Evolutionary conservation across 2,113 vertebrate species (phyloP).

Genomic region (Campylomormyrus tamandua): DNA sequence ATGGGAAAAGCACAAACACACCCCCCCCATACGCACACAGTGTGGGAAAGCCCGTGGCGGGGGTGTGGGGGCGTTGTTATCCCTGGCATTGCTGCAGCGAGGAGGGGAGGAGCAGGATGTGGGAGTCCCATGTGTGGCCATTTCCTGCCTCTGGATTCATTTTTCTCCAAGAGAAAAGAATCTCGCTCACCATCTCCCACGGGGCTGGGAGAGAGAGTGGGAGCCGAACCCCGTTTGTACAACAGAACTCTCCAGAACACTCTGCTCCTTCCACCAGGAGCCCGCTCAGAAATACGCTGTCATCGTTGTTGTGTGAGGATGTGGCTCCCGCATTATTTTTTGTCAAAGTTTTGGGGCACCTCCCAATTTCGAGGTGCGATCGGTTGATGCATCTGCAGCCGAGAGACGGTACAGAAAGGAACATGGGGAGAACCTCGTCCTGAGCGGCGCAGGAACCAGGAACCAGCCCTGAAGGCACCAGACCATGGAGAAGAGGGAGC

Average conservation of each 20-base stretch:
- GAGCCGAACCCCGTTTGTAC: neutral
- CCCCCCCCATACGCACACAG: neutral
- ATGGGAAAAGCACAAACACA: neutral
- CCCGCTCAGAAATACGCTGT: neutral
- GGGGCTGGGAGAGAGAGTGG: neutral
- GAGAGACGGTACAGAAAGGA: neutral
- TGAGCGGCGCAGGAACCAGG: neutral
- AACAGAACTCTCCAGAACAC: constrained; percentile 22
- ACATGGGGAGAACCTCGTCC: neutral
- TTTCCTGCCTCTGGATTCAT: constrained; percentile 52
- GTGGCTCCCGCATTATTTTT: neutral
- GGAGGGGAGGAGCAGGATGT: constrained; percentile 2
- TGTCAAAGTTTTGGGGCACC: neutral
- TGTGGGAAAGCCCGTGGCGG: neutral
- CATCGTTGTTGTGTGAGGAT: neutral
- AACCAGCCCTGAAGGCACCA: neutral
- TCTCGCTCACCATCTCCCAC: constrained; percentile 14
- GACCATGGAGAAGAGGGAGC: constrained; percentile 4
- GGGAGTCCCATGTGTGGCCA: constrained; percentile 6
- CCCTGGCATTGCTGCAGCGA: neutral
- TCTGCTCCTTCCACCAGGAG: neutral
- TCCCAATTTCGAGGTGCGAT: neutral
- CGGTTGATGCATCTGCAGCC: neutral
- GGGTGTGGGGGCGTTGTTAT: neutral
- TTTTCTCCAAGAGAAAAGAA: constrained; percentile 34